Base-by-base conservation (phyloP, 2,888 invertebrate genomes). In the Mythimna pallens region DNA sequence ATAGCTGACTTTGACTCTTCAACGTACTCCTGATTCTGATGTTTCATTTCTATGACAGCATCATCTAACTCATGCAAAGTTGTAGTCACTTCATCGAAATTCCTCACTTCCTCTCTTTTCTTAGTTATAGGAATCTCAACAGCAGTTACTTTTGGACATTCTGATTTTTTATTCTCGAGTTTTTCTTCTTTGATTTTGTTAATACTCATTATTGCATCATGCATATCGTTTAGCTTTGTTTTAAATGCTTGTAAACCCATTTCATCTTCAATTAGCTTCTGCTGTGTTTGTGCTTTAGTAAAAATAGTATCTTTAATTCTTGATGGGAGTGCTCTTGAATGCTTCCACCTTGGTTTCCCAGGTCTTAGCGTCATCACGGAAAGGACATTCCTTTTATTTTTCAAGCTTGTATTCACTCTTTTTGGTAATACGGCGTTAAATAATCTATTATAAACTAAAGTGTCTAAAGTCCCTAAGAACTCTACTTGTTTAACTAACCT, bases 401-500 rank as follows among this genome's bases (percentile, higher is more conserved):
- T 95, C 3, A 96, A 91, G 20, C 89, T 91, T 2, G 87, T 87
- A 55, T 93, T 94, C 0, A 94, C 70, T 64, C 79, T 88, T 47
- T 81, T 92, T 2, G 96, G 96, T 9, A 96, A 83, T 36, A 95
- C 89, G 40, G 89, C 91, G 20, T 86, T 92, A 69, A 95, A 94
- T 25, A 94, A 87, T 79, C 89, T 93, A 76, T 96, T 96, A 78
- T 96, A 96, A 0, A 96, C 95, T 40, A 97, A 87, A n/a, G 94
- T 94, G 64, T 97, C 97, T 70, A 97, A 85, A 12, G 96, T 95
- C 40, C 95, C 93, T 54, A 97, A 89, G 78, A 97, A 97, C 73
- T 96, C 96, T 0, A 97, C 97, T 89, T 97, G 97, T 78, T 97
- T 97, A 0, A 94, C 96, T 22, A 97, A 84, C 77, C 97, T 92